Base-by-base conservation (phyloP, 2,888 invertebrate genomes). In the Tetragnatha montana region DNA sequence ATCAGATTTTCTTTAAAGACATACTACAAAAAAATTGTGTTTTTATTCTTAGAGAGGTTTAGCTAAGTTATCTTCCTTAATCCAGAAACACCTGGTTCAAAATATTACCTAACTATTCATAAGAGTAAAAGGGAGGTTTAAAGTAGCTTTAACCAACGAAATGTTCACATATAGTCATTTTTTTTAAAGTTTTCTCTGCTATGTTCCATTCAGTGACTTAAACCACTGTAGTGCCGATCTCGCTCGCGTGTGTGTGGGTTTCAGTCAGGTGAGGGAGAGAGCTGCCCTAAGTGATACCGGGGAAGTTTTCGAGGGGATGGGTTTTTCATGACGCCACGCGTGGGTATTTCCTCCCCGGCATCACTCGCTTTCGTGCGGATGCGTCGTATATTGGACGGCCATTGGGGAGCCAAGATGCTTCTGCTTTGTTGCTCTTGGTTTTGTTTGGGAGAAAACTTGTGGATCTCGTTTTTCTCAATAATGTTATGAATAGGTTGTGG, bases 251-350 rank as follows among this genome's bases (percentile, higher is more conserved):
- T 60, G 60, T 60, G 60, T 6, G 60, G 60, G 60, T 70, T 73
- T 51, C 50, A 81, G 81, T 81, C 81, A 73, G 50, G 60, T 50
- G 73, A 50, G 50, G 73, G 73, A 51, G 50, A 69, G 35, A 35
- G 60, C 17, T 49, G 81, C 51, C 73, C 68, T 83, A 83, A 83
- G 75, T 75, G 75, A 75, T 83, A 68, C 83, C 47, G 75, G 74
- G 60, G 68, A 83, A 70, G 69, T 81, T 51, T 68, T 75, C n/a
- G 49, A 19, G 35, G 69, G 70, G 80, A 70, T 60, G 12, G 73
- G 47, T 81, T 78, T 81, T 81, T 81, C 80, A 68, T 78, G 78
- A 60, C 78, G 35, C 35, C 35, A 35, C 35, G 35, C 35, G 22
- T 78, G 51, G 60, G 60, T 78, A 22, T 78, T 78, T 78, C 60